Conservation (phyloP, 1,140 invertebrate genomes). For the Oncopodura yosiiana region DNA sequence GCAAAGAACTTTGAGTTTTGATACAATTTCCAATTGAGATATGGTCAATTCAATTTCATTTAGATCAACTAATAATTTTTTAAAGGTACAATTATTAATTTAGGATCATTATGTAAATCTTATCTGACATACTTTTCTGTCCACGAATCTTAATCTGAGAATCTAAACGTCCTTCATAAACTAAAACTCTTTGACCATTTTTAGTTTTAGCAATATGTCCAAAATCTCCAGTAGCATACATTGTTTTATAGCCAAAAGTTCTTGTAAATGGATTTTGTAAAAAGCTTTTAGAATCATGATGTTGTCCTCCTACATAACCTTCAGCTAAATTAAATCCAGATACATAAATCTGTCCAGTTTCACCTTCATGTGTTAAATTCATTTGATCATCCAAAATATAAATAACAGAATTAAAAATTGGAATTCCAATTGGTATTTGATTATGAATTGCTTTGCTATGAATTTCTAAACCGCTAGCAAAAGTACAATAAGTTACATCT, state of each 20-base stretch:
- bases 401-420: slow-evolving; percentile 64
- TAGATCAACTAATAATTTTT: slow-evolving; percentile 76
- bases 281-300: slow-evolving; percentile 62
- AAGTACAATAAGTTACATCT: slow-evolving; percentile 59
- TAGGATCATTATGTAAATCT: no score
- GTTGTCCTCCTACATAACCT: slow-evolving; percentile 64
- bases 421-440: neutral
- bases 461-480: slow-evolving; percentile 35
- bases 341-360: slow-evolving; percentile 68
- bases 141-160: slow-evolving; percentile 79
- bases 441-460: neutral
- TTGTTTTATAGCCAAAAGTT: slow-evolving; percentile 39
- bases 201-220: slow-evolving; percentile 58
- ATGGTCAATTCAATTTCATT: slow-evolving; percentile 62
- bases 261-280: slow-evolving; percentile 57
- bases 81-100: no score
- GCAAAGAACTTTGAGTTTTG: slow-evolving; percentile 61
- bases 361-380: slow-evolving; percentile 53
- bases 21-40: slow-evolving; percentile 45
- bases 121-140: no score
- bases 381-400: slow-evolving; percentile 65
- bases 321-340: slow-evolving; percentile 68
- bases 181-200: slow-evolving; percentile 39
- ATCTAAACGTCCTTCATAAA: slow-evolving; percentile 70
- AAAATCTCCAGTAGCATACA: slow-evolving; percentile 76